Conservation (phyloP, 2,113 vertebrate species). For the Malurus alboscapulatus region DNA sequence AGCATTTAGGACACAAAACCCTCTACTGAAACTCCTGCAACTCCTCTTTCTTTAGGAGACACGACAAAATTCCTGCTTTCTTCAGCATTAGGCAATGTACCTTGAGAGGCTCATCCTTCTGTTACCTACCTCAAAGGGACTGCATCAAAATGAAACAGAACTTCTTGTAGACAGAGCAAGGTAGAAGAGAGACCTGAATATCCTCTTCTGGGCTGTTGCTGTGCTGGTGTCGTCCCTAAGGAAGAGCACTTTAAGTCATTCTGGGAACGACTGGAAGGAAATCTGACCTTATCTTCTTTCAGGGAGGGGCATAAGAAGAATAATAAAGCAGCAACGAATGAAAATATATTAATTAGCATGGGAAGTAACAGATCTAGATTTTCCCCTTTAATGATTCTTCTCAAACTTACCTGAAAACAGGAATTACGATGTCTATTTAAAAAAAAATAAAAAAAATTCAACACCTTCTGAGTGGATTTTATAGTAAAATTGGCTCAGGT, state of each 20-base stretch:
- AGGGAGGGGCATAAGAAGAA: background rate
- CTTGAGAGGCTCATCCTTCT: background rate
- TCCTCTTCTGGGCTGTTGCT: background rate
- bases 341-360: background rate
- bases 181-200: background rate
- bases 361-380: background rate
- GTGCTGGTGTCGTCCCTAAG: background rate
- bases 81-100: background rate
- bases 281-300: background rate
- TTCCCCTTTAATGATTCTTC: background rate
- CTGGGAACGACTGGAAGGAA: background rate
- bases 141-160: background rate
- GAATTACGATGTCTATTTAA: background rate
- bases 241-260: background rate
- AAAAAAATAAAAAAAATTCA: background rate
- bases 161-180: background rate
- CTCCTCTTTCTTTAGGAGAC: background rate
- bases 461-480: background rate
- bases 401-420: background rate
- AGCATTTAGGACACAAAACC: rapidly evolving
- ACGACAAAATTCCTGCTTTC: background rate
- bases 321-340: background rate
- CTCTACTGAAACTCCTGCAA: background rate
- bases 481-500: background rate
- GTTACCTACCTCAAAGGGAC: background rate